Percentiles rank a stretch among this genome's conserved stretches.
These are phyloP conservation scores for Vicugna pacos DNA, from an alignment of 2,113 vertebrate species.

Conservation along the genomic window DNA sequence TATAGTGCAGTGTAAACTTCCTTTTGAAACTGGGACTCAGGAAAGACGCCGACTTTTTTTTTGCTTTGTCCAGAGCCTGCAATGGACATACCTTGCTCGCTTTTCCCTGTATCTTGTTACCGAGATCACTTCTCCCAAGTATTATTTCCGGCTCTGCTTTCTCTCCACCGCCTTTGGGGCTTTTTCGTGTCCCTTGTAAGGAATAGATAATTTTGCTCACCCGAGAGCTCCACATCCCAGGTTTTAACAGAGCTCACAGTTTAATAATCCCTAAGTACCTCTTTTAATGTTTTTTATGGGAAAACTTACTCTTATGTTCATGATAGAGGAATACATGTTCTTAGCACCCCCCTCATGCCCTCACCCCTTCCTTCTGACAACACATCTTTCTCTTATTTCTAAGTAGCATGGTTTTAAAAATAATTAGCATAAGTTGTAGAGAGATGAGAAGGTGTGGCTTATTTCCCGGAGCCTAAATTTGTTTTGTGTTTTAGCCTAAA, in stretches of 20 bases:
- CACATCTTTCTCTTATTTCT: background rate
- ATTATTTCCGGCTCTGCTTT: background rate
- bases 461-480: background rate
- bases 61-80: background rate
- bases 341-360: background rate
- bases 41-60: background rate
- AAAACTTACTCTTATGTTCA: background rate
- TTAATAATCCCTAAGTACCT: background rate
- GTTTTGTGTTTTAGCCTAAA: slow-evolving; percentile 59
- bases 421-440: background rate
- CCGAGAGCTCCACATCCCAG: background rate
- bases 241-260: background rate
- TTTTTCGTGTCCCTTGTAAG: background rate
- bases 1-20: background rate
- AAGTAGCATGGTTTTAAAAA: background rate
- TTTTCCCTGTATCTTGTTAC: background rate
- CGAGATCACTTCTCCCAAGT: background rate
- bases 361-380: background rate
- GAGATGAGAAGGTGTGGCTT: background rate
- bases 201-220: background rate
- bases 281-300: background rate
- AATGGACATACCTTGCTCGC: background rate
- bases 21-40: background rate
- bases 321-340: background rate
- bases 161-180: background rate